Evolutionary conservation across 2,888 invertebrate species (phyloP), one percentile per base, ranked within the genome.

Genomic region (Leptura quadrifasciata): DNA sequence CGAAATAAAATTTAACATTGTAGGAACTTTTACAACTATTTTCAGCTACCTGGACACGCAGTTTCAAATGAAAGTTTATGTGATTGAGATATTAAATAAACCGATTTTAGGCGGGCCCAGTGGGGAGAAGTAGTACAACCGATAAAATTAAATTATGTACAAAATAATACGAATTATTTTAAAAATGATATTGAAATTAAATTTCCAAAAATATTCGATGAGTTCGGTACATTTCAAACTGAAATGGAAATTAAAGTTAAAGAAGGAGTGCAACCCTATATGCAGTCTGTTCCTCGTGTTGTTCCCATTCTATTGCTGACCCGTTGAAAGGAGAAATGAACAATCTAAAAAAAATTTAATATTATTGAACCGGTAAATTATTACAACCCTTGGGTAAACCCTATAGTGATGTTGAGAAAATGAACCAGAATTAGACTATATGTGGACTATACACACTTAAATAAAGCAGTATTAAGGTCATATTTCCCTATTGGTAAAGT

Each of bases 401-500:
- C 76, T 17, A 76, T 76, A 35, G 76, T 76, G 17, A 10, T 31
- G 0, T 64, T 73, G 0, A 31, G 24, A 6, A 72, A 76, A 60
- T 55, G 61, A 8, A 60, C 60, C 6, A 27, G 35, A 9, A 72
- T 78, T 17, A 47, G 77, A 2, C 47, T 78, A 20, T 75, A 75
- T 27, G 47, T 61, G 69, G 82, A n/a, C n/a, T n/a, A n/a, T n/a
- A n/a, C n/a, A n/a, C n/a, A n/a, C n/a, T n/a, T n/a, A n/a, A n/a
- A n/a, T 67, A 73, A 77, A 61, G 52, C 54, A 61, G 15, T 58
- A 57, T 20, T 75, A 0, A 15, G 75, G 2, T 39, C 74, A 17
- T 65, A 75, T 39, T 76, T 39, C 63, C 75, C 75, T 3, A n/a
- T 73, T 2, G 31, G 79, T 24, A 84, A 86, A 54, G 77, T 86